phyloP scores from a whole-genome alignment of 2,888 invertebrate genomes.

The Tetheella fluctuosa region DNA sequence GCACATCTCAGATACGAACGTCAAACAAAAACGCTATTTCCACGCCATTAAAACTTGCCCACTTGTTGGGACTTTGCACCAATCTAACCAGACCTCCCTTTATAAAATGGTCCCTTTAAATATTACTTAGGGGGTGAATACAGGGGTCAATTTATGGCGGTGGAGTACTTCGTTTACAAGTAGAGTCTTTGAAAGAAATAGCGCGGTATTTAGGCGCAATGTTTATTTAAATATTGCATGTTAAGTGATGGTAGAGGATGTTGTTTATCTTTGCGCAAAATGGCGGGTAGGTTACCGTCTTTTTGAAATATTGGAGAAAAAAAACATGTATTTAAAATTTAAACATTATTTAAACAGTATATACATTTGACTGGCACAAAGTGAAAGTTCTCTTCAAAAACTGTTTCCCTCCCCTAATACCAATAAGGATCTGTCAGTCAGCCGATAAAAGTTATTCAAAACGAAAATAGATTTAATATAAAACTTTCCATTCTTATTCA shows the following conservation, averaged over 20 bases:
- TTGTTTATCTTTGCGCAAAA: slow-evolving; percentile 16
- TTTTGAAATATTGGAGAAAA: too few species aligned
- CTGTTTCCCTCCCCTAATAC: not conserved
- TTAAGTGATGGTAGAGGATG: slow-evolving; percentile 33
- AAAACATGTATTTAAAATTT: too few species aligned
- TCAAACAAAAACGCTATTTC: slow-evolving; percentile 74
- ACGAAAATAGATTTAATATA: slow-evolving; percentile 6
- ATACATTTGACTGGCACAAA: too few species aligned
- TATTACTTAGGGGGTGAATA: not conserved
- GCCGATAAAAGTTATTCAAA: not conserved
- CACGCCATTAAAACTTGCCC: slow-evolving; percentile 73
- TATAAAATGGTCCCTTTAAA: slow-evolving; percentile 15
- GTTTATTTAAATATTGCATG: slow-evolving; percentile 50
- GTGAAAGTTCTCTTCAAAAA: not conserved
- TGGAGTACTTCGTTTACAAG: slow-evolving; percentile 51
- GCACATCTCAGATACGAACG: slow-evolving; percentile 59
- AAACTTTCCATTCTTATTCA: slow-evolving; percentile 7
- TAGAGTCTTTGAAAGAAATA: slow-evolving; percentile 59
- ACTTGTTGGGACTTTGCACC: slow-evolving; percentile 57
- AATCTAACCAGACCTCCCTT: slow-evolving; percentile 33
- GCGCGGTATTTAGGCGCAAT: slow-evolving; percentile 52
- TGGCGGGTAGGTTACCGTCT: not conserved
- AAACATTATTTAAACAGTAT: too few species aligned
- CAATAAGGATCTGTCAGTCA: slow-evolving; percentile 1
- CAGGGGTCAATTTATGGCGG: slow-evolving; percentile 38